These are phyloP conservation scores for Polypterus senegalus DNA, from an alignment of 2,113 vertebrate species.

Conservation along the genomic window DNA sequence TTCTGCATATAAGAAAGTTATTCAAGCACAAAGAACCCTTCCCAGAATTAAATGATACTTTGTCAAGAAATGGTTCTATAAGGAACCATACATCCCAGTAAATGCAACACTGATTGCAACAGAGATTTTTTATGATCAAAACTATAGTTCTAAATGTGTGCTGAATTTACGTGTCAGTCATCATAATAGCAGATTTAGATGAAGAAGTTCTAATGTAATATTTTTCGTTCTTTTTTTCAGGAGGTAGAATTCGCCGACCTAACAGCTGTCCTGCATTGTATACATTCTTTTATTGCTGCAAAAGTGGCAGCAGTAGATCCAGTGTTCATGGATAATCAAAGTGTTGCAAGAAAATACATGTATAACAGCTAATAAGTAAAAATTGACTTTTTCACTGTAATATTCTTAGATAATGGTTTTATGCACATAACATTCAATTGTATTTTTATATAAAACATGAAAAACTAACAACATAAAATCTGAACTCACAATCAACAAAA, in stretches of 20 bases:
- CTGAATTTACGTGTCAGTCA: no score
- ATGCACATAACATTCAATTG: conserved; percentile 32
- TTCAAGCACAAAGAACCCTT: no score
- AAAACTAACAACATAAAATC: no score
- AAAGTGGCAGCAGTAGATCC: conserved; percentile 89
- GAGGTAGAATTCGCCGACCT: conserved; percentile 84
- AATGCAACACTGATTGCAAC: no score
- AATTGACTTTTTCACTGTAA: conserved; percentile 11
- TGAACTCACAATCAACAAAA: conserved; percentile 16
- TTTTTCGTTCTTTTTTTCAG: conserved; percentile 34
- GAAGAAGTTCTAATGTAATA: no score
- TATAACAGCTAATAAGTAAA: conserved; percentile 49
- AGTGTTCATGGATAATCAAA: conserved; percentile 65
- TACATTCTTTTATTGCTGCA: conserved; percentile 83
- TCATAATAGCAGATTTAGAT: no score
- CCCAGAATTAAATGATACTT: no score
- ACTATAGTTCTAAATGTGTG: no score
- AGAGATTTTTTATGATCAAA: no score
- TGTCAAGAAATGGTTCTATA: no score
- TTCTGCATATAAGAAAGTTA: no score
- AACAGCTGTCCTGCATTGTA: conserved; percentile 76
- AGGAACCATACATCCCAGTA: no score
- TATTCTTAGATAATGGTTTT: conserved; percentile 28
- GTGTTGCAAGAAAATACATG: conserved; percentile 56
- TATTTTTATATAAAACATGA: conserved; percentile 48